These are phyloP conservation scores for Latheticus oryzae DNA, from an alignment of 2,888 invertebrate species.

Conservation along the genomic window DNA sequence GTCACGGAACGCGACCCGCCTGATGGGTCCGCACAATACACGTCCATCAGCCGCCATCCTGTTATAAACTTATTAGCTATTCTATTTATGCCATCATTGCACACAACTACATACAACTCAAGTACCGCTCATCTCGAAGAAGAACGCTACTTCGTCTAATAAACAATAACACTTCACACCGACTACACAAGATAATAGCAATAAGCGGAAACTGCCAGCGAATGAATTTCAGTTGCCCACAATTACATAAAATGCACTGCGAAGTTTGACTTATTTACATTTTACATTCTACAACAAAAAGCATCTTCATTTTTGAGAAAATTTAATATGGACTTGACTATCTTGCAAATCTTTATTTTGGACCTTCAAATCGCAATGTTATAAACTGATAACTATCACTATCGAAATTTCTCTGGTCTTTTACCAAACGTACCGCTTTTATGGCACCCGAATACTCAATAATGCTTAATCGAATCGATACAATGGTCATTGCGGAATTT, in stretches of 20 bases:
- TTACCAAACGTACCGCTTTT: too few relatives aligned
- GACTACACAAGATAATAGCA: conserved; percentile 34
- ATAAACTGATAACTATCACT: too few relatives aligned
- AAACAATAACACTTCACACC: conserved; percentile 40
- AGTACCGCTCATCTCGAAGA: conserved; percentile 31
- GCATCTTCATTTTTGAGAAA: conserved; percentile 6
- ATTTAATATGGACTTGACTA: too few relatives aligned
- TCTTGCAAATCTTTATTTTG: too few relatives aligned
- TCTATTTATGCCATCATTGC: conserved; percentile 50
- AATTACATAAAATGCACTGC: conserved; percentile 36
- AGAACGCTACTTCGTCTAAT: conserved; percentile 26
- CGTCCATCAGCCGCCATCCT: conserved; percentile 60
- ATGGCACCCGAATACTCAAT: too few relatives aligned
- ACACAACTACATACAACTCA: conserved; percentile 21
- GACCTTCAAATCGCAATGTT: too few relatives aligned
- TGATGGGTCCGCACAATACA: conserved; percentile 62
- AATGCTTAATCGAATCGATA: conserved; percentile 24
- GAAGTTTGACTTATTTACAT: conserved; percentile 17
- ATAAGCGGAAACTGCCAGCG: conserved; percentile 30
- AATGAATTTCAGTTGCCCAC: conserved; percentile 36
- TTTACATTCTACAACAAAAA: too few relatives aligned
- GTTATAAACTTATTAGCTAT: conserved; percentile 62
- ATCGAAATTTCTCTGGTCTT: too few relatives aligned
- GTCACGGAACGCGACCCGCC: conserved; percentile 63
- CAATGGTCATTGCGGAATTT: conserved; percentile 30